Base-by-base conservation (phyloP, 2,888 invertebrate species). In the Scelioninae gen. 1 region DNA sequence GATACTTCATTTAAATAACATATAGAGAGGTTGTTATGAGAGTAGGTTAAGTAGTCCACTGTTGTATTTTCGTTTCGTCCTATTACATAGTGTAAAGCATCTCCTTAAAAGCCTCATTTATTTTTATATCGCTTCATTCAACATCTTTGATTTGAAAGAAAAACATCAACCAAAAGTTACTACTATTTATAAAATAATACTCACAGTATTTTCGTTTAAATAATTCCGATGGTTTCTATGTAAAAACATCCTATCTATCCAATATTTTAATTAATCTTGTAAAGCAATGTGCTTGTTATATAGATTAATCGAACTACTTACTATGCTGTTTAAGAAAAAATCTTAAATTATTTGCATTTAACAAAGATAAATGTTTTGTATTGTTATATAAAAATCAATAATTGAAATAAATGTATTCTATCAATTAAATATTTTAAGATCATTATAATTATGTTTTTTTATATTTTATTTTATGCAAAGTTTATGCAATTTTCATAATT, bases 21-120 rank as follows among this genome's bases (percentile, higher is more conserved):
- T 82, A 72, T 82, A 82, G 77, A 71, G 76, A 72, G 82, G 74
- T 82, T 77, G 82, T 82, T 77, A 77, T 9, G 74, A 78, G 77
- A 82, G 66, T 82, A 82, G 82, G 82, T 82, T 82, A 82, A 82
- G 82, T 77, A 79, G 77, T 62, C 31, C 74, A 65, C 49, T 55
- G 65, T 60, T 68, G 76, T 82, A 77, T 82, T 82, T 82, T 82
- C 72, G 71, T 82, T 72, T 65, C 72, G 66, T 71, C 63, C 56
- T 65, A 76, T 81, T 81, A 76, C 71, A 63, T 63, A 58, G 75
- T 65, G 58, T 56, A 60, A 65, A 65, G 76, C 69, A 65, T 56
- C 71, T 71, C 81, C 55, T 80, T 74, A 65, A 69, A 63, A 71
- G 71, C 58, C 55, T 81, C 69, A 81, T 81, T 81, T 75, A 66